A percentile compares a stretch with the other conserved stretches of the same genome.
Conservation (phyloP, 2,797 vertebrate genomes). For the Cephalopachus bancanus region DNA sequence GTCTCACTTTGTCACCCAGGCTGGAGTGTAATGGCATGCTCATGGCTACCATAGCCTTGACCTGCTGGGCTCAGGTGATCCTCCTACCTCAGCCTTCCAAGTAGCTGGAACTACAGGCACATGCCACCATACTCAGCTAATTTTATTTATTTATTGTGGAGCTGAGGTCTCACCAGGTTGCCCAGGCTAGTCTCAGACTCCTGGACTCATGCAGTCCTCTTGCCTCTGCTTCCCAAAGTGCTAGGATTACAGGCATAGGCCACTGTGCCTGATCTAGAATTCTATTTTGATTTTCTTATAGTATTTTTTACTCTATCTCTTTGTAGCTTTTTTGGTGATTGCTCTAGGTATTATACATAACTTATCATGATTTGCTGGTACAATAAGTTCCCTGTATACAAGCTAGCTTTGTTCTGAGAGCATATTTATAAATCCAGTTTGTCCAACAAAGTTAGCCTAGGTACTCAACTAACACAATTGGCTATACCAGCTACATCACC, state of each 20-base stretch:
- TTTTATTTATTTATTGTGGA: background rate
- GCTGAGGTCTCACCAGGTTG: background rate
- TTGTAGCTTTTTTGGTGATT: background rate
- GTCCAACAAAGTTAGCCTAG: no score
- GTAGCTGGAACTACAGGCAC: background rate
- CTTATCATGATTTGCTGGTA: background rate
- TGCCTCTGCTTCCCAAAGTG: background rate
- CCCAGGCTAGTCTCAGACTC: background rate
- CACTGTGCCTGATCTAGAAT: background rate
- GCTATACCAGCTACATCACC: no score
- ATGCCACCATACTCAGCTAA: background rate
- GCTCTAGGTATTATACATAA: background rate
- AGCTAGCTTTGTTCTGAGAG: no score
- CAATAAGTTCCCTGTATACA: no score
- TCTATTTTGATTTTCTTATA: background rate
- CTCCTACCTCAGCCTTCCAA: background rate
- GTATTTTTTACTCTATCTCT: background rate
- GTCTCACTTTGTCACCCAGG: background rate
- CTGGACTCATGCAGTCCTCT: background rate
- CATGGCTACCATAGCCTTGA: background rate
- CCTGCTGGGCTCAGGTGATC: background rate
- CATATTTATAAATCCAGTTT: no score
- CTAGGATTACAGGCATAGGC: background rate
- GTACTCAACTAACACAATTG: no score
- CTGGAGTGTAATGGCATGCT: background rate